Evolutionary conservation across 1,140 invertebrate species (phyloP), one percentile per base, ranked within the genome.

Genomic region (Macrostomum lignano): DNA sequence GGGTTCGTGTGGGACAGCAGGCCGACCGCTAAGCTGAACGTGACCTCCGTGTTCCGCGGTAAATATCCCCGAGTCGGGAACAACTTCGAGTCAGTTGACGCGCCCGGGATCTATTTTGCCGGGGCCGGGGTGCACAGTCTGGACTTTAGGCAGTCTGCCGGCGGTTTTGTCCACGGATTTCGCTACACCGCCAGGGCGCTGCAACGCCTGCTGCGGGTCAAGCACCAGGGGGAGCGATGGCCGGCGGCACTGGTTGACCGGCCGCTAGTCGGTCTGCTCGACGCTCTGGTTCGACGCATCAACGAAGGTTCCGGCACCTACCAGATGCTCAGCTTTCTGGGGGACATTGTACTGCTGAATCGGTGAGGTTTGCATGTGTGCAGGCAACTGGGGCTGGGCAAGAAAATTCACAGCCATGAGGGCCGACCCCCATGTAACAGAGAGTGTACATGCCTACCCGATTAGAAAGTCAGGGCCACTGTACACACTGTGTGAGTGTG

Each of bases 81-180:
- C 19, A 48, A 49, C 19, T 62, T 55, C 40, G 51, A 62, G 37
- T 57, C 58, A 0, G 24, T 33, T 2, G 44, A 45, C 15, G 39
- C 47, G 11, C 39, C 46, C 2, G 49, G 46, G 3, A 38, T 63
- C 31, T 62, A 47, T 42, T 46, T 61, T 37, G 54, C 51, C 28
- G 60, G 60, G 3, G 51, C 54, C 1, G 35, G 41, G 4, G 45
- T 52, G 2, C 60, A 63, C 42, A 58, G 52, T 3, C 39, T 63
- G 13, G 61, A 63, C 40, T 59, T 50, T 38, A 35, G 58, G n/a
- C 56, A 52, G 39, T 60, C 58, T 14, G 50, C 60, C 25, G 60
- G 61, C 15, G 59, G 61, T 22, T 63, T 63, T 38, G 60, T 62
- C 25, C 61, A 63, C 45, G 61, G 61, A 7, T 63, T 61, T 40